Percentiles rank a stretch among this genome's conserved stretches.
Conservation (phyloP, 2,888 invertebrate species). For the Tenthredo distinguenda region DNA sequence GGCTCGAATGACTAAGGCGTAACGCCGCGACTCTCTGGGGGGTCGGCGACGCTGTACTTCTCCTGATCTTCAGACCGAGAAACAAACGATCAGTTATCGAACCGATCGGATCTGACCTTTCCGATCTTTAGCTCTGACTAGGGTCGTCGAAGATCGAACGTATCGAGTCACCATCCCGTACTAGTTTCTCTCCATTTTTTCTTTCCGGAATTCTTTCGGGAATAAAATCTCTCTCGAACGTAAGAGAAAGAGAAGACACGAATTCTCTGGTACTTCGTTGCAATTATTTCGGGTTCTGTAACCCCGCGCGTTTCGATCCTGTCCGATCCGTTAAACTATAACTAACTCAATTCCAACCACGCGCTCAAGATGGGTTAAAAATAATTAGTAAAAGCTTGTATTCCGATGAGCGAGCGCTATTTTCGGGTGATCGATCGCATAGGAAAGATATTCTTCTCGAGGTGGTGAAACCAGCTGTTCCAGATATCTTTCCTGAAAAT, state of each 20-base stretch:
- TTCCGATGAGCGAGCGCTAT: neutral
- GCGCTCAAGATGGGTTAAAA: neutral
- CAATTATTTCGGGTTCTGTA: neutral
- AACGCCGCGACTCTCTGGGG: slow-evolving; percentile 30
- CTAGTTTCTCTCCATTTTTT: neutral
- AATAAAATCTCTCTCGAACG: neutral
- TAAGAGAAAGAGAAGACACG: neutral
- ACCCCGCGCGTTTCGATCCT: neutral
- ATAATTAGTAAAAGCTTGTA: neutral
- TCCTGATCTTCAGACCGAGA: slow-evolving; percentile 21
- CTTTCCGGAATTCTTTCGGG: neutral
- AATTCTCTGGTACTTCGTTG: neutral
- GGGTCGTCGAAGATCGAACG: neutral
- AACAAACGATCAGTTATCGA: slow-evolving; percentile 51
- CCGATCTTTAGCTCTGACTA: neutral
- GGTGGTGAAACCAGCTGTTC: neutral
- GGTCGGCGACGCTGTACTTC: slow-evolving; percentile 33
- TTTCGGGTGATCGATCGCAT: neutral
- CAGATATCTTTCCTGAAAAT: neutral
- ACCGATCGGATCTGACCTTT: slow-evolving; percentile 48
- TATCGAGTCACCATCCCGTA: neutral
- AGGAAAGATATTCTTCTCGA: neutral
- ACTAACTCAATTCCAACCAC: too few relatives aligned
- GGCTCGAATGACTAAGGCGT: slow-evolving; percentile 27
- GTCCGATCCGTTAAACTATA: too few relatives aligned